Evolutionary conservation across 2,113 vertebrate species (phyloP), one percentile per base, ranked within the genome.

Genomic region (Ornithorhynchus anatinus): DNA sequence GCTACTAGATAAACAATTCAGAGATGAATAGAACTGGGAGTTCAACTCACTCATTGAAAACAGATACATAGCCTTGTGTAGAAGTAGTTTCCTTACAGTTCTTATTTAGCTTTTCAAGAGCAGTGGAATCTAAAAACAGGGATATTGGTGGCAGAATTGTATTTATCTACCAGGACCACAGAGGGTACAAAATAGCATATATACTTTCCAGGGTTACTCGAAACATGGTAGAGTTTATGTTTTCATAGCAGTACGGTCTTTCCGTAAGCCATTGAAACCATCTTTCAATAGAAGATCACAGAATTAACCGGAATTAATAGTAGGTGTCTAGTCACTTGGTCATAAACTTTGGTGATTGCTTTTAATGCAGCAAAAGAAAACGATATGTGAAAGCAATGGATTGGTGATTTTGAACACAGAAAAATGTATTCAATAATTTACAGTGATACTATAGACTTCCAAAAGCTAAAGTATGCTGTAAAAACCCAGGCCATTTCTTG

Each of bases 381-480:
- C 7, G 25, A 64, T 50, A 43, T n/a, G n/a, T n/a, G 33, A 53
- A 45, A 25, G 68, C 19, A 23, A 11, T 25, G 9, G 60, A 60
- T 23, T 72, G 35, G n/a, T 62, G 19, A 67, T 67, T 57, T 45
- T n/a, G 27, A 12, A 19, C 31, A 20, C 10, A 69, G 38, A 61
- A 72, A 48, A 76, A 42, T 35, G 13, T 6, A 54, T 10, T 31
- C 12, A 58, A 43, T 51, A 64, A 6, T 42, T 71, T 22, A 37
- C 17, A 59, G 23, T 58, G 42, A 31, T 12, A 10, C 5, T 15
- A 12, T 25, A 67, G 25, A 74, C 44, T 25, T 59, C 16, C 10
- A 59, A 61, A 29, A 67, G 22, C 15, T 64, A 72, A 64, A 53
- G 9, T 60, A 71, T 57, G 66, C 56, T 45, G 58, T 43, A 58